Base-by-base conservation (phyloP, 2,888 invertebrate species). In the Adelphocoris suturalis region DNA sequence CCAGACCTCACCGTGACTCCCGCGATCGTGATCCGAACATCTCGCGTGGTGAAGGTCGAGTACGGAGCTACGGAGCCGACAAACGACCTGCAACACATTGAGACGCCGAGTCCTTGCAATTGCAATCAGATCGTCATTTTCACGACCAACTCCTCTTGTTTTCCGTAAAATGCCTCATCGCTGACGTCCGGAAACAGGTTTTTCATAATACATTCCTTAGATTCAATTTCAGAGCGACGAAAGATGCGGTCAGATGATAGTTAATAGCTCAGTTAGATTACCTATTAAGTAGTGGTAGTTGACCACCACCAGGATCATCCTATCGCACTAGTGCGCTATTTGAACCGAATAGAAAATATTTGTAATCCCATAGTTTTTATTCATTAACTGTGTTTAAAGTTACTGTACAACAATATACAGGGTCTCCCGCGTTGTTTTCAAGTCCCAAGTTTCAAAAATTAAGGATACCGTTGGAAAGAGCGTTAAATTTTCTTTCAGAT, bases 41-140 rank as follows among this genome's bases (percentile, higher is more conserved):
- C 68, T 68, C 68, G 68, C 68, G 61, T 68, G 68, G 68, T 23
- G 68, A 68, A 68, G 68, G 68, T 68, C 68, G 68, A 16, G 12
- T n/a, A 23, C 57, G 68, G 13, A 68, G 68, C 23, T 23, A 12
- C 23, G 11, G 23, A 23, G 68, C 68, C 68, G 68, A 68, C 68
- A 68, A 68, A 68, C 68, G 68, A 68, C 11, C 68, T 68, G 68
- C 68, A 68, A 68, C 68, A 68, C 68, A 68, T 23, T 68, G 68
- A 23, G 27, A 68, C 68, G 68, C 13, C 61, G 23, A 68, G 68
- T 68, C 68, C 23, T 68, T 68, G 68, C 68, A 19, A 19, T 11
- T 23, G 68, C 68, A 68, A 68, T 68, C 68, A 23, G 68, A 68
- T 68, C 68, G 19, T 68, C 68, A 68, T 68, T 68, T 68, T 68